A percentile compares a stretch with the other conserved stretches of the same genome.
Evolutionary conservation across 2,113 vertebrate species (phyloP).

Genomic region (Leptobrachium ailaonicum): DNA sequence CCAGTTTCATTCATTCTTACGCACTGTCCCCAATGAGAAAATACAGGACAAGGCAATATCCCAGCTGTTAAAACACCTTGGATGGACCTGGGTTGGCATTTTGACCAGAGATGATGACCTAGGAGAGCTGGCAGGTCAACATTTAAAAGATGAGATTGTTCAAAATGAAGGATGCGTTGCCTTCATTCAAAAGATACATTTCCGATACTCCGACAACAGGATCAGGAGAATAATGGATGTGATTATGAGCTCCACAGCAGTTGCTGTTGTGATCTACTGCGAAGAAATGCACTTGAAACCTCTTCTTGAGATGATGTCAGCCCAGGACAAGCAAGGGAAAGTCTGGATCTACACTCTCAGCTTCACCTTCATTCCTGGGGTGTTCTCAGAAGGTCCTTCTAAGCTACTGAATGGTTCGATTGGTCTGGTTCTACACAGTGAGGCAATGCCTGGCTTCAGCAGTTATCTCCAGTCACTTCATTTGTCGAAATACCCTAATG

Average conservation of each 20-base stretch:
- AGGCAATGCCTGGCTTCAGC: conserved; percentile 7
- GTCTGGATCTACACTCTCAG: conserved; percentile 23
- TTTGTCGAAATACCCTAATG: background rate
- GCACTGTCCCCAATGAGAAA: conserved; percentile 30
- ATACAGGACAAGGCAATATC: conserved; percentile 35
- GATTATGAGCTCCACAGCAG: conserved; percentile 1
- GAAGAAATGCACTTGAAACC: conserved; percentile 35
- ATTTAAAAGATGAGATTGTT: conserved; percentile 24
- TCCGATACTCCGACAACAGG: conserved; percentile 6
- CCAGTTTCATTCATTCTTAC: conserved; percentile 23
- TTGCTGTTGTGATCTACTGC: conserved; percentile 20
- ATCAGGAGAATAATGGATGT: conserved; percentile 2
- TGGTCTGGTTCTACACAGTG: conserved; percentile 26
- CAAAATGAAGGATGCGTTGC: conserved; percentile 20
- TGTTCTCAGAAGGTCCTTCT: conserved; percentile 5
- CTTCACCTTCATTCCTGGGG: conserved; percentile 27
- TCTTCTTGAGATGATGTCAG: conserved; percentile 27
- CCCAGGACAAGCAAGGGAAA: background rate
- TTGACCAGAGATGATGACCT: conserved; percentile 34
- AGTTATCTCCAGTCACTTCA: background rate
- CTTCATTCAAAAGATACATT: conserved; percentile 39
- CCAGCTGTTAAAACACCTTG: conserved; percentile 19
- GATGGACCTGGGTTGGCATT: conserved; percentile 35
- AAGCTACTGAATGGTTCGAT: conserved; percentile 24
- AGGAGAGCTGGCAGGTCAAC: conserved; percentile 16